Evolutionary conservation across 2,888 invertebrate genomes (phyloP).

Genomic region (Ophion costatus): DNA sequence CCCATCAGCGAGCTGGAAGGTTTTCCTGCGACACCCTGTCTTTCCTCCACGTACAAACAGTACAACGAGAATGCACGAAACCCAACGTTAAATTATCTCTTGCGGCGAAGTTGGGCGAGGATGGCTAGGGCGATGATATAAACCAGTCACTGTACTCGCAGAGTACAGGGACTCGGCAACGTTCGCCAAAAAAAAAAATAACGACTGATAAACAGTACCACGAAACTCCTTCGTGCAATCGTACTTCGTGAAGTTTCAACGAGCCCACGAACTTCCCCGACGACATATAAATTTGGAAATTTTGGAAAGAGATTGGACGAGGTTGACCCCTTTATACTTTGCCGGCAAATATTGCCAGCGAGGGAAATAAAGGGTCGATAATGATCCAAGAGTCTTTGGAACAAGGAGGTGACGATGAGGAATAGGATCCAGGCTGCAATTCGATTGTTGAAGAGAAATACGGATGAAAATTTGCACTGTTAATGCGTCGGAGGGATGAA

Average conservation of each 20-base stretch:
- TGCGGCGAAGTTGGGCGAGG: slow-evolving; percentile 12
- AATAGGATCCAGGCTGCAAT: neutral
- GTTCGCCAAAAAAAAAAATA: neutral
- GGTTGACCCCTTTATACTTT: too few relatives aligned
- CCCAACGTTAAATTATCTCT: slow-evolving; percentile 47
- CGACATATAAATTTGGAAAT: neutral
- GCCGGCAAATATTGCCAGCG: too few relatives aligned
- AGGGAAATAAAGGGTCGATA: neutral
- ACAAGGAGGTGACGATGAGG: neutral
- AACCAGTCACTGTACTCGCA: slow-evolving; percentile 8
- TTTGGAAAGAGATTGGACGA: too few relatives aligned
- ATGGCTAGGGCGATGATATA: neutral
- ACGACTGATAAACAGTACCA: slow-evolving; percentile 3
- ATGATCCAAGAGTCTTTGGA: neutral
- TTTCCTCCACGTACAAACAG: neutral
- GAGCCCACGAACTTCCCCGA: neutral
- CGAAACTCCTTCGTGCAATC: neutral
- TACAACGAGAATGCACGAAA: neutral
- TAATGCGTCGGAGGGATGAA: neutral
- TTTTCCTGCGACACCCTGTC: slow-evolving; percentile 8
- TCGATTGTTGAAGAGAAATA: neutral
- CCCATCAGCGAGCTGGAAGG: slow-evolving; percentile 21
- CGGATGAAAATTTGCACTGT: neutral
- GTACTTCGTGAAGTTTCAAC: slow-evolving; percentile 4
- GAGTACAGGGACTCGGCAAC: neutral